phyloP scores from a whole-genome alignment of 1,140 invertebrate species.

The Aradophagus sp. region DNA sequence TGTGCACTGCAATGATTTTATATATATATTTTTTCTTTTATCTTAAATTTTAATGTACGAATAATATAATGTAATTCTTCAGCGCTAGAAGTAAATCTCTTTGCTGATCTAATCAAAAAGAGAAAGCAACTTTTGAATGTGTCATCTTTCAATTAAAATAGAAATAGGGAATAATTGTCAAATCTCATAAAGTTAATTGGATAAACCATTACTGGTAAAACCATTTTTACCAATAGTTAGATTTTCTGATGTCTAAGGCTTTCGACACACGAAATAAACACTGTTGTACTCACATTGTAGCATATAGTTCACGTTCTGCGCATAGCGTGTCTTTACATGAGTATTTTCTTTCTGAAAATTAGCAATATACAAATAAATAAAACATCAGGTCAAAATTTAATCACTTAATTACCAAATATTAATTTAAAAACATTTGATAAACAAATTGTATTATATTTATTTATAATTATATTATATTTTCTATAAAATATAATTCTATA shows the following conservation, averaged over 20 bases:
- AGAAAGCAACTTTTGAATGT: constrained; percentile 12
- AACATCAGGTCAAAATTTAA: no score
- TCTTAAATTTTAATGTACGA: not conserved
- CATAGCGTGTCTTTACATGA: constrained; percentile 88
- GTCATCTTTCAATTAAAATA: constrained; percentile 15
- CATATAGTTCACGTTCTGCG: constrained; percentile 96
- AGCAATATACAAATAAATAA: no score
- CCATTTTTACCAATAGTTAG: constrained; percentile 61
- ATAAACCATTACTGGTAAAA: constrained; percentile 62
- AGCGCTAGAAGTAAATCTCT: constrained; percentile 1
- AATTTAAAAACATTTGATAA: no score
- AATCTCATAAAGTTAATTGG: constrained; percentile 53
- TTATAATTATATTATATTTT: no score
- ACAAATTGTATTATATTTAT: no score
- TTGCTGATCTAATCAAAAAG: constrained; percentile 1
- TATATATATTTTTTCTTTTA: no score
- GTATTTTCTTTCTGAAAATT: constrained; percentile 83
- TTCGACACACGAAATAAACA: constrained; percentile 91
- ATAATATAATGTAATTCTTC: constrained; percentile 8
- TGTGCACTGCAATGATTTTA: no score
- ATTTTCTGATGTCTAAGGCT: constrained; percentile 74
- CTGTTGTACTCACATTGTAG: constrained; percentile 91
- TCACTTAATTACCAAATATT: no score
- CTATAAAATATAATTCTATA: no score
- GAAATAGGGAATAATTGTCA: constrained; percentile 12